Evolutionary conservation across 2,888 invertebrate species (phyloP).

Genomic region (Ectemnius continuus): DNA sequence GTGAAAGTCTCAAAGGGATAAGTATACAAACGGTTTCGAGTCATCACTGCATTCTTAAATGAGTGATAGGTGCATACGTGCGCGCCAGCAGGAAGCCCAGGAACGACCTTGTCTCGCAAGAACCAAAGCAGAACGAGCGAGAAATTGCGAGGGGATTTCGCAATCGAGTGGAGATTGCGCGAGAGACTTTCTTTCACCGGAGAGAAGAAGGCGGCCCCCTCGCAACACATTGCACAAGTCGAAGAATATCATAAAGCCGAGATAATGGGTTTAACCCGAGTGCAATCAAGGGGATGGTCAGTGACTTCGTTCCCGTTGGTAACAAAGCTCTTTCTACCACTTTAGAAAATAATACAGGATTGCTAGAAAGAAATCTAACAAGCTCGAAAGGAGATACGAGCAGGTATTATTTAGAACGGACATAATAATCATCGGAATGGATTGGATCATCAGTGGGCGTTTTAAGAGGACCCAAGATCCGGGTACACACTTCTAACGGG

Average conservation of each 20-base stretch:
- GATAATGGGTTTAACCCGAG: no score
- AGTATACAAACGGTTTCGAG: not conserved
- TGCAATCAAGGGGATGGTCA: no score
- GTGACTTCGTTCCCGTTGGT: no score
- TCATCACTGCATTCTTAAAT: no score
- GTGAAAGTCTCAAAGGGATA: not conserved
- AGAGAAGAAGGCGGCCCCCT: not conserved
- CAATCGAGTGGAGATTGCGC: conserved; percentile 10
- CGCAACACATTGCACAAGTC: not conserved
- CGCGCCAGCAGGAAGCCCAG: not conserved
- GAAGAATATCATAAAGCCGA: not conserved
- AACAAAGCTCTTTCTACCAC: no score
- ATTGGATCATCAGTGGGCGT: conserved; percentile 1
- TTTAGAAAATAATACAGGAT: no score
- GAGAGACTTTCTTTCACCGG: conserved; percentile 15
- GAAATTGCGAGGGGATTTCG: conserved; percentile 11
- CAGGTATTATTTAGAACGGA: no score
- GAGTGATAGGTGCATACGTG: not conserved
- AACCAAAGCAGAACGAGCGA: not conserved
- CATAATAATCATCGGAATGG: no score
- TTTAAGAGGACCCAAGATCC: conserved; percentile 6
- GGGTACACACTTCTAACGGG: conserved; percentile 40
- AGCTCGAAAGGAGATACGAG: no score
- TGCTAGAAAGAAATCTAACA: no score
- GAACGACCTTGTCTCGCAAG: not conserved